Percentiles rank a stretch among this genome's conserved stretches.
These are phyloP conservation scores for Sisyra nigra DNA, from an alignment of 2,888 invertebrate genomes.

Conservation along the genomic window DNA sequence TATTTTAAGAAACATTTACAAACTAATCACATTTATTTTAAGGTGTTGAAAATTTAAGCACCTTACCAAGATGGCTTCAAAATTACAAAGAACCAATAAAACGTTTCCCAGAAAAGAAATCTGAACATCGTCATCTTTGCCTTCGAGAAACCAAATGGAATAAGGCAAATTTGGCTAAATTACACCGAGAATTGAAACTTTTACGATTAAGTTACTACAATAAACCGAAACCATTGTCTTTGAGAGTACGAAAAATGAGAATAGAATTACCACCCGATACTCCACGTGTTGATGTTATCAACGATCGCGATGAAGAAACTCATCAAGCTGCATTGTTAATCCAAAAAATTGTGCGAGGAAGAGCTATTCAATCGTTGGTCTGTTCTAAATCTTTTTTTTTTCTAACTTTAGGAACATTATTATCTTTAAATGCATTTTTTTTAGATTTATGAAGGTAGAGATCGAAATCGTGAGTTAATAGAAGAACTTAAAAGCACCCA, in stretches of 20 bases:
- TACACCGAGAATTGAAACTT: constrained; percentile 44
- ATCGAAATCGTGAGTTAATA: constrained; percentile 51
- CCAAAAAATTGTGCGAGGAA: constrained; percentile 50
- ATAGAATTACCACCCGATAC: constrained; percentile 16
- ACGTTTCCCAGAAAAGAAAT: constrained; percentile 12
- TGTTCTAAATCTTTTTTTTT: constrained; percentile 10
- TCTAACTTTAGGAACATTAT: neutral
- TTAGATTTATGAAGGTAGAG: constrained; percentile 56
- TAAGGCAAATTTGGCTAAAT: constrained; percentile 37
- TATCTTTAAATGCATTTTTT: constrained; percentile 10
- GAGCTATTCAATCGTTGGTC: constrained; percentile 57
- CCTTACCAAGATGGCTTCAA: constrained; percentile 34
- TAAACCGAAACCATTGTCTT: neutral
- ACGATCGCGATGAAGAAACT: constrained; percentile 25
- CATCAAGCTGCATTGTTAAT: constrained; percentile 40
- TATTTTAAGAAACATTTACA: neutral
- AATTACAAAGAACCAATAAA: constrained; percentile 24
- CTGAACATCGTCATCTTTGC: constrained; percentile 27
- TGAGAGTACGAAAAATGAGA: neutral
- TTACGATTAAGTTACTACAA: constrained; percentile 2
- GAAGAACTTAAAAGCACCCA: constrained; percentile 52
- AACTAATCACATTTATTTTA: constrained; percentile 15
- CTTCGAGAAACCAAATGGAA: constrained; percentile 48
- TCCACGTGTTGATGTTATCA: constrained; percentile 20
- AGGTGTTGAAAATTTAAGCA: constrained; percentile 32